Conservation (phyloP, 2,113 vertebrate species). For the Propithecus coquereli region DNA sequence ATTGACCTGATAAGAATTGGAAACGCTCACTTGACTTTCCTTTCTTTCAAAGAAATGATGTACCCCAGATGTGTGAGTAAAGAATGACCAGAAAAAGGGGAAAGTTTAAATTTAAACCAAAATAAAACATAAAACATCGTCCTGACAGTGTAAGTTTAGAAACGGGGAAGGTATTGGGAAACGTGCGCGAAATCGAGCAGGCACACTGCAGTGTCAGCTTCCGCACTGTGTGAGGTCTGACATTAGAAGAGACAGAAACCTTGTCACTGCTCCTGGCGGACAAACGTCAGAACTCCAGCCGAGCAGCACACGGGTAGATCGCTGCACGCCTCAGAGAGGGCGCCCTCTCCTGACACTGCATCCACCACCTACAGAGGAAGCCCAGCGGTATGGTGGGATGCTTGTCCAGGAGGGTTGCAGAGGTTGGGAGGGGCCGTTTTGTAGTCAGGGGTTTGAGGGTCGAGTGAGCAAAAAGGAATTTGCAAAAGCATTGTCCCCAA, state of each 20-base stretch:
- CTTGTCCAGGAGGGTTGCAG: conserved; percentile 74
- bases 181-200: not conserved
- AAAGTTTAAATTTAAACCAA: not conserved
- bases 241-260: conserved; percentile 65
- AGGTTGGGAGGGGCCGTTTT: not conserved
- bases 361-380: conserved; percentile 73
- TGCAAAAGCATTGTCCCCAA: conserved; percentile 32
- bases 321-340: conserved; percentile 39
- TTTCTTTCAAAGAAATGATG: conserved; percentile 12
- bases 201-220: not conserved
- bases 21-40: not conserved
- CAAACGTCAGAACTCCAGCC: conserved; percentile 66
- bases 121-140: not conserved
- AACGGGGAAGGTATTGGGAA: not conserved
- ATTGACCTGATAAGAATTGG: conserved; percentile 26
- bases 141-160: not conserved
- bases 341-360: conserved; percentile 63
- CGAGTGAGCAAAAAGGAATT: conserved; percentile 74
- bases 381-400: conserved; percentile 69
- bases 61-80: not conserved
- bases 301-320: not conserved
- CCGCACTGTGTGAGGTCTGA: not conserved
- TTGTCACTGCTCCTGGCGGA: conserved; percentile 20
- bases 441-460: not conserved
- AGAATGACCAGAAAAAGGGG: not conserved